These are phyloP conservation scores for Ctenomys sociabilis DNA, from an alignment of 2,113 vertebrate genomes.

Conservation along the genomic window DNA sequence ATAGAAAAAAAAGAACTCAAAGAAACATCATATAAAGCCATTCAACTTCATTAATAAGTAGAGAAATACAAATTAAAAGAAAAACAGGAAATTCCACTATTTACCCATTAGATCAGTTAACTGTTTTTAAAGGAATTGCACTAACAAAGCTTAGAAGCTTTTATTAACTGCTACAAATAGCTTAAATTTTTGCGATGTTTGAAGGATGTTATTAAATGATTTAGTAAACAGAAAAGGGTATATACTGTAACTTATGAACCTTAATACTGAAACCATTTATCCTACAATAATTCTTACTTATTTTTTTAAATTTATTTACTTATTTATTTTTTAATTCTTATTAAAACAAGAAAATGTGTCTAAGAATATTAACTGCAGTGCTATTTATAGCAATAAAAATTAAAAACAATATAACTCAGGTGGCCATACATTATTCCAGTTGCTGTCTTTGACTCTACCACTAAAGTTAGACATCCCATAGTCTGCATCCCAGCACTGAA, in stretches of 20 bases:
- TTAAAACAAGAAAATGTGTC: not conserved
- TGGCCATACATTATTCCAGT: not conserved
- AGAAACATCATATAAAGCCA: not conserved
- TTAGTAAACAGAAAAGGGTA: not conserved
- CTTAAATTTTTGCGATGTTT: not conserved
- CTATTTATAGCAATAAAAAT: not conserved
- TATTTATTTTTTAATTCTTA: no score
- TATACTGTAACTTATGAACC: not conserved
- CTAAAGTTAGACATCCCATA: not conserved
- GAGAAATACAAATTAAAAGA: not conserved
- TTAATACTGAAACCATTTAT: not conserved
- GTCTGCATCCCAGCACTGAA: not conserved
- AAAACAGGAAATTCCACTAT: not conserved
- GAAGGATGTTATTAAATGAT: not conserved
- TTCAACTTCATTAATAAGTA: not conserved
- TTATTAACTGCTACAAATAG: not conserved
- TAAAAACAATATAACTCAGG: not conserved
- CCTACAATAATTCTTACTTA: not conserved
- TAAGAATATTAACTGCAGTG: not conserved
- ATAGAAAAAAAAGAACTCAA: not conserved
- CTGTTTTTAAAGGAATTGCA: conserved; percentile 8
- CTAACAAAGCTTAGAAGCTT: not conserved
- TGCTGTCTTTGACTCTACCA: not conserved
- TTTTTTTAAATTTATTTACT: no score
- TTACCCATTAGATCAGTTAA: not conserved